Evolutionary conservation across 2,797 vertebrate genomes (phyloP), one percentile per base, ranked within the genome.

Genomic region (Florisuga fusca): DNA sequence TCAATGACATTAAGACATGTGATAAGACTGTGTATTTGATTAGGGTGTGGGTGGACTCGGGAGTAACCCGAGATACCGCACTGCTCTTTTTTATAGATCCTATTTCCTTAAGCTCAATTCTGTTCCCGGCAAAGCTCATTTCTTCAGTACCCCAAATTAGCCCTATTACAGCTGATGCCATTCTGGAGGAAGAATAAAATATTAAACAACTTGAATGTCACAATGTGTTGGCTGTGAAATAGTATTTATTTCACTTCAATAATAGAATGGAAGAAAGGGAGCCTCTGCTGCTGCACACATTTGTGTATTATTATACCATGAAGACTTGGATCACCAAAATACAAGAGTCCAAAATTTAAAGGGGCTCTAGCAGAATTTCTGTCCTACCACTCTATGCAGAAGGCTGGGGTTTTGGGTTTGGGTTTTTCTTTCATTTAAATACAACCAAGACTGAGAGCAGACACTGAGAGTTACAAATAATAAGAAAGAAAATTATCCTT

Each of bases 111-210:
- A 87, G 84, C 58, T 61, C 51, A 17, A 14, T 62, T 84, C 83
- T 97, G 31, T 86, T 94, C 89, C 96, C 96, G 59, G 57, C 86
- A 79, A 64, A 80, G 72, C 53, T 77, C 72, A 69, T 6, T 82
- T 92, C 94, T 93, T 81, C 89, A 97, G 93, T 92, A 63, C 96
- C 98, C 96, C 94, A 53, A 94, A 96, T 95, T 96, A 95, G 89
- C 96, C 97, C 97, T 93, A 85, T 73, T 58, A 36, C 72, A 84
- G 75, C 62, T 97, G 92, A 94, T 97, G 93, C 95, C 91, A 90
- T 95, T 97, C 95, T 94, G 84, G 87, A 97, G 79, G 83, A 83
- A 96, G 90, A 96, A 96, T 95, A 94, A 97, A 97, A 97, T 95
- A 97, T 87, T 97, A 90, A 97, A 96, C 94, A 96, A 85, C 92